Percentiles rank a stretch among this genome's conserved stretches.
These are phyloP conservation scores for Zeugodacus cucurbitae DNA, from an alignment of 1,140 invertebrate genomes.

Conservation along the genomic window DNA sequence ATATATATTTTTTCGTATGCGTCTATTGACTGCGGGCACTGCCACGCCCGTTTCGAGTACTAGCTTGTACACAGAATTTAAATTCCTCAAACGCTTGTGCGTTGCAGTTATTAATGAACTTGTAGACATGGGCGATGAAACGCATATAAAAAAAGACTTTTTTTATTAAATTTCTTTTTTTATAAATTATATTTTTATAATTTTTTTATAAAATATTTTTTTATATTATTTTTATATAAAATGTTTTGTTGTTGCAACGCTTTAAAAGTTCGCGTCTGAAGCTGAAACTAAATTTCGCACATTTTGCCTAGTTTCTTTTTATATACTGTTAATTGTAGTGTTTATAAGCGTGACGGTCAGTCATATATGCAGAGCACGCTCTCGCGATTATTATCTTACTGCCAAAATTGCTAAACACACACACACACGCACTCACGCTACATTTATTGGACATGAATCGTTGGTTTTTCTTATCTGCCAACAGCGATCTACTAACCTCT, in stretches of 20 bases:
- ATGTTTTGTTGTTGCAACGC: too few species aligned
- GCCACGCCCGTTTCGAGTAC: conserved; percentile 15
- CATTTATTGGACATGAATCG: background rate
- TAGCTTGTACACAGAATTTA: background rate
- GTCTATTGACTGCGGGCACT: background rate
- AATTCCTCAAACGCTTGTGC: background rate
- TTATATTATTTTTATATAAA: too few species aligned
- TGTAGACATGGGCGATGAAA: background rate
- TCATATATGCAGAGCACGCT: background rate
- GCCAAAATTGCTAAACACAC: background rate
- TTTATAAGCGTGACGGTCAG: too few species aligned
- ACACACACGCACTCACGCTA: too few species aligned
- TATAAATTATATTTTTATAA: too few species aligned
- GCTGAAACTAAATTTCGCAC: too few species aligned
- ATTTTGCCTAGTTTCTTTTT: too few species aligned
- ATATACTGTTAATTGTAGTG: too few species aligned
- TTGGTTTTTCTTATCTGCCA: background rate
- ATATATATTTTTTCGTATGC: background rate
- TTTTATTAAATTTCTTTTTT: too few species aligned
- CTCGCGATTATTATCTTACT: background rate
- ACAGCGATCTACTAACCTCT: background rate
- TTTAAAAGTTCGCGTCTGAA: too few species aligned
- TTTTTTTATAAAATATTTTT: too few species aligned
- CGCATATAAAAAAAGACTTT: too few species aligned
- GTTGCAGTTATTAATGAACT: conserved; percentile 3